Evolutionary conservation across 2,888 invertebrate species (phyloP).

Genomic region (Danaus chrysippus): DNA sequence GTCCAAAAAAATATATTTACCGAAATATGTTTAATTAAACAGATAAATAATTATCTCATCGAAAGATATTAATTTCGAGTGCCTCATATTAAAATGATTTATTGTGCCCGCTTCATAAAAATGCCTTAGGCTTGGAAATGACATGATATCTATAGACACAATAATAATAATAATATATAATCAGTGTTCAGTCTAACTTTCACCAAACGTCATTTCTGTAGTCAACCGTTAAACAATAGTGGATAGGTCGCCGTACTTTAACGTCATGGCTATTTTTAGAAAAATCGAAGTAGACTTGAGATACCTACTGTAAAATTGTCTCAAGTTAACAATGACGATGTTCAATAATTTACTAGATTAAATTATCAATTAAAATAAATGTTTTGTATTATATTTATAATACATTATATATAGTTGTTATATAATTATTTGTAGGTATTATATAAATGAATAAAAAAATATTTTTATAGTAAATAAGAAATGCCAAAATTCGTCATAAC

Average conservation of each 20-base stretch:
- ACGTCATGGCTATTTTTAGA: conserved; percentile 2
- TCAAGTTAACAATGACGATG: background rate
- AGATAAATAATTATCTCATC: background rate
- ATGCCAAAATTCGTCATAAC: no score
- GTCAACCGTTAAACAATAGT: background rate
- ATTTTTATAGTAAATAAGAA: no score
- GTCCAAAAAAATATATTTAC: background rate
- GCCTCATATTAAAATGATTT: background rate
- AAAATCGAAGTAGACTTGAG: background rate
- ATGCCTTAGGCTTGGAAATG: no score
- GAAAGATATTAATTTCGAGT: conserved; percentile 1
- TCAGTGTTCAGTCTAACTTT: background rate
- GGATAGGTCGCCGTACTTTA: background rate
- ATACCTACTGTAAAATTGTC: background rate
- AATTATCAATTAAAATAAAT: no score
- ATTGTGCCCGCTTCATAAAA: no score
- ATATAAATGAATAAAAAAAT: no score
- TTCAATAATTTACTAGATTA: no score
- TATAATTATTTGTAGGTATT: no score
- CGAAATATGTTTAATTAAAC: background rate
- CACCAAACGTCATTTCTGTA: background rate
- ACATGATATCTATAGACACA: no score
- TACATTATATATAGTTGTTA: no score
- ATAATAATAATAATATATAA: no score
- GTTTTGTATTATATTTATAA: no score